phyloP scores from a whole-genome alignment of 2,797 vertebrate species.

The Potorous gilbertii region DNA sequence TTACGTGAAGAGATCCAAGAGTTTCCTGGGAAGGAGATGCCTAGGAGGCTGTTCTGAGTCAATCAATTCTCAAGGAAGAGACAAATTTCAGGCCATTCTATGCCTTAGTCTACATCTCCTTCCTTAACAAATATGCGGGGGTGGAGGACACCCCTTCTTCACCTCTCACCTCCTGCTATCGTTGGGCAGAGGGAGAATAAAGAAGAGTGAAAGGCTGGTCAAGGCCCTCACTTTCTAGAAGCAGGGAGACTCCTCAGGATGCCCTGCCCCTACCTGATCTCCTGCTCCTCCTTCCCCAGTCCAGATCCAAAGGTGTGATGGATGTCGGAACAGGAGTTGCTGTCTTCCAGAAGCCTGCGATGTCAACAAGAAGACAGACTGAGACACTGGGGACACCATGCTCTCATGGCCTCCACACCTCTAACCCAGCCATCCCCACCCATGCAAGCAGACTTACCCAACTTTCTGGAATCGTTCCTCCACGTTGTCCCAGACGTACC shows the following conservation, averaged over 20 bases:
- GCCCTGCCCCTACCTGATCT: constrained; percentile 77
- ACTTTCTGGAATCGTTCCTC: constrained; percentile 82
- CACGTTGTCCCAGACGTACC: constrained; percentile 82
- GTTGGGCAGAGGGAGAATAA: neutral
- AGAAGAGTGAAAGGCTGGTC: neutral
- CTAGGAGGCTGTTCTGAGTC: no score
- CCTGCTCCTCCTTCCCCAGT: constrained; percentile 80
- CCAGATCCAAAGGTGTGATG: constrained; percentile 81
- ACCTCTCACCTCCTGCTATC: neutral
- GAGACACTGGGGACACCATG: neutral
- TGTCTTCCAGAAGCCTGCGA: constrained; percentile 82
- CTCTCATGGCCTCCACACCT: neutral
- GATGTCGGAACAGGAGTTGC: constrained; percentile 78
- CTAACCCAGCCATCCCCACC: neutral
- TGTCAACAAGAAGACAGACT: constrained; percentile 17
- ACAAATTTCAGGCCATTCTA: neutral
- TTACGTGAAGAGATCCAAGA: no score
- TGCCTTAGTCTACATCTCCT: neutral
- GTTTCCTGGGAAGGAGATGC: no score
- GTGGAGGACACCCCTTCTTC: neutral
- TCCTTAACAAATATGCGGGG: neutral
- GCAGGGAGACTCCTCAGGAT: neutral
- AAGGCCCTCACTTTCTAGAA: neutral
- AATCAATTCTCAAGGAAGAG: no score
- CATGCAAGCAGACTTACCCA: constrained; percentile 77